These are phyloP conservation scores for Paracentrotus lividus DNA, from an alignment of 53 echinoderm and acorn worm genomes.

Conservation along the genomic window DNA sequence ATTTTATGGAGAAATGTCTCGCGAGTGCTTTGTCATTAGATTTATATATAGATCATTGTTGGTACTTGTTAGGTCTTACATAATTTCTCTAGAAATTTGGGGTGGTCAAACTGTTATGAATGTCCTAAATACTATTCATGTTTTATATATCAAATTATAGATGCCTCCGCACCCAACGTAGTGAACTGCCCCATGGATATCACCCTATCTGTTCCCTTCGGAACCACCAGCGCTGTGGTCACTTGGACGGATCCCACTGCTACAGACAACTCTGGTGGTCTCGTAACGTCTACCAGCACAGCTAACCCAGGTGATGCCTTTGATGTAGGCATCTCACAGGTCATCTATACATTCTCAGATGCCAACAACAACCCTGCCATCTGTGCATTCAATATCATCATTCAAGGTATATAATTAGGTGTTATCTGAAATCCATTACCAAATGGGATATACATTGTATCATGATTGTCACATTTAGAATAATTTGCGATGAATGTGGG, in stretches of 20 bases:
- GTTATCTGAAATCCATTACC: too few relatives aligned
- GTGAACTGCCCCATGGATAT: conserved; percentile 75
- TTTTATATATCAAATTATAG: conserved; percentile 21
- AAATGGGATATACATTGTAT: too few relatives aligned
- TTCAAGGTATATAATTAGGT: conserved; percentile 62
- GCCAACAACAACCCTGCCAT: conserved; percentile 56
- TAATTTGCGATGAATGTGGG: too few relatives aligned
- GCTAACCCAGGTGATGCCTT: conserved; percentile 61
- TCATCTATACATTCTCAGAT: conserved; percentile 74
- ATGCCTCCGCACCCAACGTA: conserved; percentile 71
- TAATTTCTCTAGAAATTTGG: too few relatives aligned
- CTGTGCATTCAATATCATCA: conserved; percentile 66
- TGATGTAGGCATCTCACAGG: conserved; percentile 28
- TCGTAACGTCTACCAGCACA: not conserved
- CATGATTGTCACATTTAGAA: too few relatives aligned
- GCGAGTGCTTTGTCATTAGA: too few relatives aligned
- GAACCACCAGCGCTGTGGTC: conserved; percentile 56
- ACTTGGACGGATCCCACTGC: conserved; percentile 76
- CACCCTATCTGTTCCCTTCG: conserved; percentile 50
- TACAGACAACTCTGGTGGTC: conserved; percentile 68
- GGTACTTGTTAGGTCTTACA: too few relatives aligned
- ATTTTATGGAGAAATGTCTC: too few relatives aligned
- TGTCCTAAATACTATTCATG: not conserved
- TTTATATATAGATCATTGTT: too few relatives aligned
- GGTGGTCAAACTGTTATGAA: not conserved